phyloP scores from a whole-genome alignment of 1,140 invertebrate genomes.

The Hyles vespertilio region DNA sequence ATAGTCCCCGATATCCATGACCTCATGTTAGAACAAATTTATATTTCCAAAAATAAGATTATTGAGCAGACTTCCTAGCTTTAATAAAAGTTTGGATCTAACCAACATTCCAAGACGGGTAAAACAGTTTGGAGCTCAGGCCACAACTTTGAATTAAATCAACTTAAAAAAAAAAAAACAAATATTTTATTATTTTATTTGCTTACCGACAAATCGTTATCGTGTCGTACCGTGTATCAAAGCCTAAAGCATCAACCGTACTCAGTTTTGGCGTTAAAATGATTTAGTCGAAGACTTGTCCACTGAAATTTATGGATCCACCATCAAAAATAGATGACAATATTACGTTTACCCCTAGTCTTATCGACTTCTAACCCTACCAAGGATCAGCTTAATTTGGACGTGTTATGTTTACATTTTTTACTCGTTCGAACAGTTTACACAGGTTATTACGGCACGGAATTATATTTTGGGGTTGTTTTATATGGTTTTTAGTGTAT shows the following conservation, averaged over 20 bases:
- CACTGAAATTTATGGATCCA: constrained; percentile 47
- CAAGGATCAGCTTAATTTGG: constrained; percentile 6
- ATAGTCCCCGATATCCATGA: no score
- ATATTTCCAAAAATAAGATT: no score
- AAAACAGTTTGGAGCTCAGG: no score
- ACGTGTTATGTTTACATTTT: constrained; percentile 16
- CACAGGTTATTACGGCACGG: constrained; percentile 35
- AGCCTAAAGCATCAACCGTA: constrained; percentile 30
- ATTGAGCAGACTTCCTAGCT: no score
- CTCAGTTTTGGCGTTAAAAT: constrained; percentile 62
- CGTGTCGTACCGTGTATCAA: constrained; percentile 27
- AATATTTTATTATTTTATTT: not conserved
- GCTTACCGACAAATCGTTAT: constrained; percentile 11
- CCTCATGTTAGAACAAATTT: no score
- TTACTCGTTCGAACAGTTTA: constrained; percentile 37
- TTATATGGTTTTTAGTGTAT: constrained; percentile 34
- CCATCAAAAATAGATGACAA: constrained; percentile 42
- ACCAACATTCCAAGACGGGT: no score
- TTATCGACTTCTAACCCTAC: not conserved
- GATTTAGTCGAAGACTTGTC: constrained; percentile 46
- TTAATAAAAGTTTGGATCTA: no score
- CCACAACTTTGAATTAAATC: no score
- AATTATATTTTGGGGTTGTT: constrained; percentile 30
- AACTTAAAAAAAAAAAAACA: no score
- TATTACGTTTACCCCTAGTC: constrained; percentile 19